These are phyloP conservation scores for Dipus sagitta DNA, from an alignment of 2,797 vertebrate species.

Conservation along the genomic window DNA sequence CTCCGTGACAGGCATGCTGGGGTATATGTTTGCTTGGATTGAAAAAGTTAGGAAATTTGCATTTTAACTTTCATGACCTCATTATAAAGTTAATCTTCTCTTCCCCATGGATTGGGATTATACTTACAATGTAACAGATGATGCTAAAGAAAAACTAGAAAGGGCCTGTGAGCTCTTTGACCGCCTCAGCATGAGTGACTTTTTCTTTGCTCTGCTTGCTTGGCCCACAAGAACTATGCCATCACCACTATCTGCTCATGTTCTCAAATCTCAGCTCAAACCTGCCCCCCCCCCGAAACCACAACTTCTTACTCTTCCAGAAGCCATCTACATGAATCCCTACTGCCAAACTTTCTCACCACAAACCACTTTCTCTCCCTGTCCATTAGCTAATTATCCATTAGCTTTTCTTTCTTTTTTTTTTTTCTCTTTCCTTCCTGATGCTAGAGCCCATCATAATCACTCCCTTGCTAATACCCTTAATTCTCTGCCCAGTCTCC, in stretches of 20 bases:
- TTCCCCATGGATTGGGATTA: not conserved
- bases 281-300: not conserved
- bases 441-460: not conserved
- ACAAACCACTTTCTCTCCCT: slow-evolving; percentile 29
- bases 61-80: not conserved
- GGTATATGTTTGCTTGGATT: not conserved
- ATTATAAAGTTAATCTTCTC: not conserved
- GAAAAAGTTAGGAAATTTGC: not conserved
- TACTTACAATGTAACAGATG: not conserved
- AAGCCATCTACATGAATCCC: slow-evolving; percentile 17
- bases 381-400: slow-evolving; percentile 37
- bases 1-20: not conserved
- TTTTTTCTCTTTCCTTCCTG: not conserved
- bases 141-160: not conserved
- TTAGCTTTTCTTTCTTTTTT: not conserved
- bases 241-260: not conserved
- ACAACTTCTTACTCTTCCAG: not conserved
- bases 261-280: slow-evolving; percentile 19
- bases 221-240: not conserved
- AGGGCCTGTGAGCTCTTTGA: not conserved
- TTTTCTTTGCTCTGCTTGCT: not conserved
- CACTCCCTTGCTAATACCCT: not conserved
- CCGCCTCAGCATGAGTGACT: not conserved
- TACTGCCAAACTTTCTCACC: slow-evolving; percentile 9
- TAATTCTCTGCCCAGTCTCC: not conserved